Evolutionary conservation across 2,888 invertebrate genomes (phyloP), one percentile per base, ranked within the genome.

Genomic region (Andrena trimmerana): DNA sequence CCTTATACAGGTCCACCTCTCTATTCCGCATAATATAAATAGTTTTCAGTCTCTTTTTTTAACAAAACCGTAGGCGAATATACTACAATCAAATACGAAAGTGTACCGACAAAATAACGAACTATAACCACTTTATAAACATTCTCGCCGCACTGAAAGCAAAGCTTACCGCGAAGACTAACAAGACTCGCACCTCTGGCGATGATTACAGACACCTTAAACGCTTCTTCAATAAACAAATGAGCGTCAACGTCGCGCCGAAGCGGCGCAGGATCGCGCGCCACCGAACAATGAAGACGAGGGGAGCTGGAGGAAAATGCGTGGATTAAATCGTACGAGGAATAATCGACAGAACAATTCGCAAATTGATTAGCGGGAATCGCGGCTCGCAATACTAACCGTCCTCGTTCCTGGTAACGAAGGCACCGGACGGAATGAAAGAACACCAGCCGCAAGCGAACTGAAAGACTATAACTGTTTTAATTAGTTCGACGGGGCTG

Each of bases 401-500:
- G 50, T 20, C 24, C 20, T 10, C 42, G 27, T 70, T 78, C 33
- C 27, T 6, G 31, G 27, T n/a, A 54, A 29, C 57, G 57, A 33
- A 33, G 33, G 33, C 33, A 8, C 13, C 20, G 20, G 33, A 62
- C 31, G 16, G 59, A 81, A 81, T 75, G 70, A 57, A 81, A 74
- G 74, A 82, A 81, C 60, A 81, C 52, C 74, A 75, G 66, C 24
- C 75, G 66, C 60, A 16, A 69, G 36, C 48, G 54, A 62, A 33
- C 24, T 69, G 71, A 59, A 29, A 50, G 68, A 59, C 67, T 66
- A 57, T 69, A 77, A 77, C 82, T 54, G 83, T 73, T 83, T 82
- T 82, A 83, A 83, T 83, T 83, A 83, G 69, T 82, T 73, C 59
- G 52, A 72, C 72, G 54, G 48, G 20, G 50, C 20, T 77, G 59